A percentile compares a stretch with the other conserved stretches of the same genome.
Evolutionary conservation across 1,140 invertebrate species (phyloP).

Genomic region (Dreissena rostriformis): DNA sequence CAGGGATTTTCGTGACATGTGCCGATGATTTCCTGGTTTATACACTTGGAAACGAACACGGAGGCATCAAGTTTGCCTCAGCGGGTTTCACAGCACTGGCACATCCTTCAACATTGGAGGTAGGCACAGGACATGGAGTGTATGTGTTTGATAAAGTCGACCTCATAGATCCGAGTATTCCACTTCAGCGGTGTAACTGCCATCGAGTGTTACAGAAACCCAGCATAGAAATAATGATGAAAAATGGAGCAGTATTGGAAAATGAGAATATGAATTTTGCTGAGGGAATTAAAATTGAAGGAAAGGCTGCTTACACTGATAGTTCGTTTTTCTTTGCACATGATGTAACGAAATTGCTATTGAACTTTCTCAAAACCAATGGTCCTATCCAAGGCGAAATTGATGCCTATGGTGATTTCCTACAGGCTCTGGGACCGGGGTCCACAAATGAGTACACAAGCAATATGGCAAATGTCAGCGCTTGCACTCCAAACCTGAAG

Average conservation of each 20-base stretch:
- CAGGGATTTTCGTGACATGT: constrained; percentile 82
- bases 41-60: constrained; percentile 65
- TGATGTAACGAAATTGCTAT: constrained; percentile 77
- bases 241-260: constrained; percentile 76
- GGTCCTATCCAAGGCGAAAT: constrained; percentile 80
- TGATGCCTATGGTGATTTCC: constrained; percentile 83
- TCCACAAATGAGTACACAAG: constrained; percentile 75
- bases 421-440: constrained; percentile 80
- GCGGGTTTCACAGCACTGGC: constrained; percentile 81
- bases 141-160: constrained; percentile 77
- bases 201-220: constrained; percentile 82
- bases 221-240: constrained; percentile 75
- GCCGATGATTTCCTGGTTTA: constrained; percentile 82
- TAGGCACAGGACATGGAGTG: constrained; percentile 82
- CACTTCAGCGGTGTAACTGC: constrained; percentile 72
- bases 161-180: constrained; percentile 54
- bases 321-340: constrained; percentile 82
- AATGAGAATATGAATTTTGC: constrained; percentile 59
- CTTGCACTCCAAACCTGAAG: constrained; percentile 62
- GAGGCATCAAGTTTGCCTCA: constrained; percentile 72
- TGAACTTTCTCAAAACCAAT: constrained; percentile 74
- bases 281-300: constrained; percentile 61
- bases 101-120: constrained; percentile 80
- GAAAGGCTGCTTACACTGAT: constrained; percentile 81
- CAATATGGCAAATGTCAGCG: constrained; percentile 73